Evolutionary conservation across 2,888 invertebrate genomes (phyloP), one percentile per base, ranked within the genome.

Genomic region (Cephus spinipes): DNA sequence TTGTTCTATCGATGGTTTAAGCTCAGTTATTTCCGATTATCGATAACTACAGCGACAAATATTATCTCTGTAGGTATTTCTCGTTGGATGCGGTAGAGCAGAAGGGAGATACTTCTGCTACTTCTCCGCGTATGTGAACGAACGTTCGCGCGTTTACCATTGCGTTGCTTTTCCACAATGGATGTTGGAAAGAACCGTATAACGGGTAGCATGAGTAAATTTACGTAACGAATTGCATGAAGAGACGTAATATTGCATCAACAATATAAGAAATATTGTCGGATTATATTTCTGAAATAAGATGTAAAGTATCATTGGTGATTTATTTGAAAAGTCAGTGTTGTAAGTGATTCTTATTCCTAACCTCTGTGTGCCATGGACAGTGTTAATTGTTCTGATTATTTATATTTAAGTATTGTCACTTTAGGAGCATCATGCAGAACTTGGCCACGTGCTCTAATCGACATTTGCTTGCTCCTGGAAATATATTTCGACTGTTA

Each of bases 401-500:
- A 71, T 31, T 71, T 71, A 32, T 71, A 71, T 33, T 71, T 33
- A 71, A 71, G 33, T 71, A 55, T 55, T 55, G 32, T 32, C 71
- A 71, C 9, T 71, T 71, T 11, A 74, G 40, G 33, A 74, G 68
- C 75, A 85, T 76, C 32, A 90, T 90, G 90, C 90, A 90, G 80
- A 88, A 84, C 79, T 81, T 88, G 79, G 79, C 81, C 31, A 87
- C 83, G 71, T 85, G 79, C 68, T 78, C 85, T 11, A 84, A 80
- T 33, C 83, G 86, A 73, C 83, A 83, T 15, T 85, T 87, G 73
- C 77, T 84, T 55, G 77, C 82, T 69, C 76, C 83, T 2, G 85
- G 80, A 69, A 83, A 80, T 32, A 77, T 85, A 55, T 76, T 86
- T 36, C 75, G 76, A 76, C 81, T 79, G 4, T 69, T 77, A 73